Conservation (phyloP, 2,888 invertebrate species). For the Anodontia alba region DNA sequence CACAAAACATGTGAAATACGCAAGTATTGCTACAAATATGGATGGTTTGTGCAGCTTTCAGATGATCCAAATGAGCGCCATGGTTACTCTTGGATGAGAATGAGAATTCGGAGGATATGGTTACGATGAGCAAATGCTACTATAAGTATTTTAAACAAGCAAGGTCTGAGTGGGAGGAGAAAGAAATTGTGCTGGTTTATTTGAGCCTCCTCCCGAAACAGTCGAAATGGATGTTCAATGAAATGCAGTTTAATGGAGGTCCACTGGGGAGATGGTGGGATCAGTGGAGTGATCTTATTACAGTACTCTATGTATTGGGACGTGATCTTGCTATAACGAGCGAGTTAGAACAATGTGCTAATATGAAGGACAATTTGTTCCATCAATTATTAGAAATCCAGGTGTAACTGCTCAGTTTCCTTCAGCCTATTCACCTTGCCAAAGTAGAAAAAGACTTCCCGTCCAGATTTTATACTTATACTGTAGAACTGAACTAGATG, state of each 20-base stretch:
- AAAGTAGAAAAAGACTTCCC: no score
- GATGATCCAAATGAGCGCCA: conserved; percentile 82
- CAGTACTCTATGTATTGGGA: conserved; percentile 84
- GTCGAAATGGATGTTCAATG: conserved; percentile 84
- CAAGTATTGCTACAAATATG: conserved; percentile 74
- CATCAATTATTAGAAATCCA: no score
- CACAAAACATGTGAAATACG: no score
- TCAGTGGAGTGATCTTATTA: conserved; percentile 86
- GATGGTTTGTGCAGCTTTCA: conserved; percentile 80
- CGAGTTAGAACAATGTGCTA: conserved; percentile 82
- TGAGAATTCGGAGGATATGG: conserved; percentile 84
- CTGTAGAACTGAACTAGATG: no score
- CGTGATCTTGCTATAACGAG: conserved; percentile 85
- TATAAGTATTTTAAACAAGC: conserved; percentile 70
- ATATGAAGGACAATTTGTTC: no score
- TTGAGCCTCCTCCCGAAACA: conserved; percentile 85
- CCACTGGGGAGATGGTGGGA: conserved; percentile 86
- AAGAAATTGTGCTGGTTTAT: conserved; percentile 83
- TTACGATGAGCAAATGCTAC: conserved; percentile 80
- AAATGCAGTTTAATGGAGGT: conserved; percentile 85
- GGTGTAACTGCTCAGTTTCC: no score
- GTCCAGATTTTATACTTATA: no score
- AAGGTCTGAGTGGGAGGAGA: conserved; percentile 71
- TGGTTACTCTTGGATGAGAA: conserved; percentile 85
- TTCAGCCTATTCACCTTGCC: no score